Evolutionary conservation across 2,888 invertebrate species (phyloP), one percentile per base, ranked within the genome.

Genomic region (Pantelozetes paolii): DNA sequence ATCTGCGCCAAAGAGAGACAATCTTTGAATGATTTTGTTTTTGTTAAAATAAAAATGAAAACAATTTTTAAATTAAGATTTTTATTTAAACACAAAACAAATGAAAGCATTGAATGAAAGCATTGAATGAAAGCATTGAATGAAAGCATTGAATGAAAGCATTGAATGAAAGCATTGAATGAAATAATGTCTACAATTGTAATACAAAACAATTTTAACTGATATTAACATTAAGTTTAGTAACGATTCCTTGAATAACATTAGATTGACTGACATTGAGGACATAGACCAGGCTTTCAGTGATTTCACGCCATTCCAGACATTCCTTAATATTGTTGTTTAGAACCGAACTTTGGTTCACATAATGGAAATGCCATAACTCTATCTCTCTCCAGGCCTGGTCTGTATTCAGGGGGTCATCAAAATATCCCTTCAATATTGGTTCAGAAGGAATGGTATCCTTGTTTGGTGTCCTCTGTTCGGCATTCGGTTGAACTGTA

Each of bases 381-480:
- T 78, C 78, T 1, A 81, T 80, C 74, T 79, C 79, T 26, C 77
- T 74, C 79, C 79, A 79, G 2, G 78, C 78, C 71, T 79, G 78
- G 40, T 79, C 79, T 0, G 82, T 82, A 76, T 82, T 82, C 50
- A 79, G 76, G 0, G 80, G 80, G 76, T 81, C 81, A 76, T 82
- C 82, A 59, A 82, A 79, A 74, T 82, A 82, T 13, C 82, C 82
- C 50, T 79, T 78, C 76, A 81, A 81, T 32, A 81, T 71, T 75
- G 80, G 76, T 69, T 79, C 77, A 20, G 80, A n/a, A n/a, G n/a
- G n/a, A n/a, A n/a, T n/a, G n/a, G n/a, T n/a, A n/a, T n/a, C n/a
- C n/a, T n/a, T n/a, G n/a, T n/a, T n/a, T n/a, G n/a, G 64, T 32
- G 30, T 67, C 2, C 18, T 3, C 28, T 3, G 20, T 42, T 67